Evolutionary conservation across 2,797 vertebrate species (phyloP).

Genomic region (Natrix natrix): DNA sequence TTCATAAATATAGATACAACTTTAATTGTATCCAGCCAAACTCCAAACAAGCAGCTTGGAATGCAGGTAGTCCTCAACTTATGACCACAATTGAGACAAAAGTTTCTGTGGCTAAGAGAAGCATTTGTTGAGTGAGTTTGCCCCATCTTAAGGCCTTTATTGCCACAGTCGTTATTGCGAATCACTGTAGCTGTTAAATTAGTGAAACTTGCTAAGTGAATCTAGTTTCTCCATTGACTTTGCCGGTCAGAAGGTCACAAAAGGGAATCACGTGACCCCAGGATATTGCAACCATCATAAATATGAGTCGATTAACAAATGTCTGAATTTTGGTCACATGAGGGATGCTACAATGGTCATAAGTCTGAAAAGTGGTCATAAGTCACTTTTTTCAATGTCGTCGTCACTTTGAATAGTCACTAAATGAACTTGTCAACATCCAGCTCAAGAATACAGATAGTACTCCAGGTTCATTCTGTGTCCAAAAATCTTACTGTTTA

Average conservation of each 20-base stretch:
- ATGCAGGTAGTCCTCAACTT: background rate
- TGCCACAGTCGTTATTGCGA: background rate
- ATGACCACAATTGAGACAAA: background rate
- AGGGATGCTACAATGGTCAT: background rate
- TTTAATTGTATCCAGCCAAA: conserved; percentile 50
- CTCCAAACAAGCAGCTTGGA: conserved; percentile 3
- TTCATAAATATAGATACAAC: conserved; percentile 34
- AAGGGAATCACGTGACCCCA: background rate
- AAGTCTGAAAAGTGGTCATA: background rate
- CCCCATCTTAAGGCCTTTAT: background rate
- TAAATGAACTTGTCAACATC: background rate
- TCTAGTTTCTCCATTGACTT: background rate
- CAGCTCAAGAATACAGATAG: background rate
- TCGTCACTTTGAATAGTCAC: background rate
- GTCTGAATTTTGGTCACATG: background rate
- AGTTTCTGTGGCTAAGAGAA: background rate
- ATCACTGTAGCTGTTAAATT: background rate
- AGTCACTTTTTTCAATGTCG: background rate
- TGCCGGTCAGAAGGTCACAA: background rate
- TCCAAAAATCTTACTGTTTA: background rate
- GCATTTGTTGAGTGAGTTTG: background rate
- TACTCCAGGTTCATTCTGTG: background rate
- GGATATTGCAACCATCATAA: background rate
- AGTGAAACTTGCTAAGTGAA: background rate
- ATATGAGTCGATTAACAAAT: background rate